Conservation (phyloP, 1,140 invertebrate genomes). For the Acromyrmex heyeri region DNA sequence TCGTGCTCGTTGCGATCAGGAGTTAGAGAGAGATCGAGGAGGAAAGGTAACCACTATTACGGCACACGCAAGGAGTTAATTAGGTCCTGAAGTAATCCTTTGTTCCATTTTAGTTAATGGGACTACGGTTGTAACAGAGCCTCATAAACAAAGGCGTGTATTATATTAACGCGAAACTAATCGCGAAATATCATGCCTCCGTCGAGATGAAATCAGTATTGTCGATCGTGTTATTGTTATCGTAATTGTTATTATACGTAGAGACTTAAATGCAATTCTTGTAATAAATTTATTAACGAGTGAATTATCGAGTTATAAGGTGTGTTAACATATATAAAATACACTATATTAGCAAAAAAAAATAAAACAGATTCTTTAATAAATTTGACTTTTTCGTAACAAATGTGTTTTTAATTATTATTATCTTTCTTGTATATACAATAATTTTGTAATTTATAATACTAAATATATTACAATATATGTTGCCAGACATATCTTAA, state of each 20-base stretch:
- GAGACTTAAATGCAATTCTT: background rate
- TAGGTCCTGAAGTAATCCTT: slow-evolving; percentile 55
- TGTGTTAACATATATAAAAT: background rate
- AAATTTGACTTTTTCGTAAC: background rate
- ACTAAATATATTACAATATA: background rate
- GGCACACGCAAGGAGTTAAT: slow-evolving; percentile 64
- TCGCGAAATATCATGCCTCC: slow-evolving; percentile 40
- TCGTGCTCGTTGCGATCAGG: slow-evolving; percentile 5
- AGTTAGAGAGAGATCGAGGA: background rate
- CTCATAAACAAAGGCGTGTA: slow-evolving; percentile 46
- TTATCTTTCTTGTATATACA: background rate
- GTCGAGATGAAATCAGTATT: slow-evolving; percentile 8
- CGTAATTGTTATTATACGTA: slow-evolving; percentile 4
- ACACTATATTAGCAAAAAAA: background rate
- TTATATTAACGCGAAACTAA: slow-evolving; percentile 49
- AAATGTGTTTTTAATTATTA: background rate
- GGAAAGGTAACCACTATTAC: background rate
- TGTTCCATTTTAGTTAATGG: slow-evolving; percentile 47
- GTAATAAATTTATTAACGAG: slow-evolving; percentile 1
- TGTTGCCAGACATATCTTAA: background rate
- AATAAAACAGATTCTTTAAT: background rate
- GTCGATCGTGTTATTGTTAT: background rate
- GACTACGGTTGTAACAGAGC: slow-evolving; percentile 19
- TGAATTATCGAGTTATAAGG: background rate
- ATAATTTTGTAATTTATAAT: background rate